Evolutionary conservation across 2,888 invertebrate genomes (phyloP).

Genomic region (Spilosoma lubricipeda): DNA sequence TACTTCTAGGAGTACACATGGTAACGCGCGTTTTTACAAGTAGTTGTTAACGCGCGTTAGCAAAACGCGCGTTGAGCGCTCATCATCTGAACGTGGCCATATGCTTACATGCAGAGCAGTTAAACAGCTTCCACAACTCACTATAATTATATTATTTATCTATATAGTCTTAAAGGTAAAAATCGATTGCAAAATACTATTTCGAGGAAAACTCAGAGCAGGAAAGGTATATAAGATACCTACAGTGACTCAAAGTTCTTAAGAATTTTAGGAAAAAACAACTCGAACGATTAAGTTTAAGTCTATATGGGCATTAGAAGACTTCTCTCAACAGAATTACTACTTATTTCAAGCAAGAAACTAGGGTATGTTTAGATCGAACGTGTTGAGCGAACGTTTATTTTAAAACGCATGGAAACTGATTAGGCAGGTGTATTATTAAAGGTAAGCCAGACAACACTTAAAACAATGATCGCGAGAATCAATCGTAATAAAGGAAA

Average conservation of each 20-base stretch:
- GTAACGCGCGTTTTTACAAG: too few species aligned
- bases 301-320: neutral
- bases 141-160: too few species aligned
- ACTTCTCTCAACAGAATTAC: neutral
- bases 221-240: conserved; percentile 16
- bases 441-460: too few species aligned
- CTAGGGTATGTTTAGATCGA: neutral
- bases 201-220: conserved; percentile 29
- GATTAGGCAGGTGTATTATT: too few species aligned
- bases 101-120: neutral
- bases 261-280: conserved; percentile 1
- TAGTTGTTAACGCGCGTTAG: too few species aligned
- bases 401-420: too few species aligned
- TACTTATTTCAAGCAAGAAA: neutral
- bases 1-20: too few species aligned
- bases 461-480: too few species aligned
- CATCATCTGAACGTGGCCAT: too few species aligned
- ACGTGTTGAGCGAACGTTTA: neutral
- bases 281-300: neutral
- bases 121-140: neutral
- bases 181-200: conserved; percentile 22
- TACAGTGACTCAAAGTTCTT: neutral
- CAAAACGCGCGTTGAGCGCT: too few species aligned
- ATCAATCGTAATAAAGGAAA: too few species aligned
- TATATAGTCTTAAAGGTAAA: conserved; percentile 23